A percentile compares a stretch with the other conserved stretches of the same genome.
Evolutionary conservation across 2,888 invertebrate species (phyloP).

Genomic region (Acanthoscelides obtectus): DNA sequence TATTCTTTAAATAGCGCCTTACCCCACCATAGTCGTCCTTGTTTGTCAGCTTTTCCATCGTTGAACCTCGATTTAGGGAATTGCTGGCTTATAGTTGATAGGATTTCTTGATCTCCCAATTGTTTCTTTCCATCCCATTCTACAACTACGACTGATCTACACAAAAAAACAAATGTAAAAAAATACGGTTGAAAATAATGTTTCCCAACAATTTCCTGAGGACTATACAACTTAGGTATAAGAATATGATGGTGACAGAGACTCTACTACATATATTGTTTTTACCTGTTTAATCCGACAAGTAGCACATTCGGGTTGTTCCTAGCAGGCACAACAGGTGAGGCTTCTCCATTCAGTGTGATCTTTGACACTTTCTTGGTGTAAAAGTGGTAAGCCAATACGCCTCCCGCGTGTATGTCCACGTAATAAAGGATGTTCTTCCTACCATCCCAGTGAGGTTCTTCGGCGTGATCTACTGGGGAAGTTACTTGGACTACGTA

Average conservation of each 20-base stretch:
- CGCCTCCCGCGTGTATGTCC: conserved; percentile 32
- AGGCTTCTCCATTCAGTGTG: conserved; percentile 24
- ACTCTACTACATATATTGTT: too few species aligned
- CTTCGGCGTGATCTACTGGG: conserved; percentile 34
- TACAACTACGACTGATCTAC: conserved; percentile 40
- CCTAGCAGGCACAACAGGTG: conserved; percentile 30
- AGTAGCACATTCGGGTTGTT: conserved; percentile 30
- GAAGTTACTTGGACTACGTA: conserved; percentile 26
- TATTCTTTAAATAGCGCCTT: conserved; percentile 25
- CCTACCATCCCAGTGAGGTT: conserved; percentile 34
- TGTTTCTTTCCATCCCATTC: conserved; percentile 49
- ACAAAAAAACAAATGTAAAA: background rate
- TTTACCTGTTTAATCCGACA: conserved; percentile 30
- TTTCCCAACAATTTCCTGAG: too few species aligned
- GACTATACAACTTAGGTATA: too few species aligned
- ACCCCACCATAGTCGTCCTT: conserved; percentile 56
- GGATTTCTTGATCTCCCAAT: conserved; percentile 20
- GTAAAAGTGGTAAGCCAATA: conserved; percentile 31
- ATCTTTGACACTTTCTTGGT: conserved; percentile 25
- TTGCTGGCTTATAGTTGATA: conserved; percentile 48
- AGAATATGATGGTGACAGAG: too few species aligned
- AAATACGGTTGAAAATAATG: too few species aligned
- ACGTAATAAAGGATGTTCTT: conserved; percentile 34
- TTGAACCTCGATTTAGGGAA: conserved; percentile 52
- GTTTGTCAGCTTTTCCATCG: conserved; percentile 57